phyloP scores from a whole-genome alignment of 2,113 vertebrate species.

The Falcunculus frontatus region DNA sequence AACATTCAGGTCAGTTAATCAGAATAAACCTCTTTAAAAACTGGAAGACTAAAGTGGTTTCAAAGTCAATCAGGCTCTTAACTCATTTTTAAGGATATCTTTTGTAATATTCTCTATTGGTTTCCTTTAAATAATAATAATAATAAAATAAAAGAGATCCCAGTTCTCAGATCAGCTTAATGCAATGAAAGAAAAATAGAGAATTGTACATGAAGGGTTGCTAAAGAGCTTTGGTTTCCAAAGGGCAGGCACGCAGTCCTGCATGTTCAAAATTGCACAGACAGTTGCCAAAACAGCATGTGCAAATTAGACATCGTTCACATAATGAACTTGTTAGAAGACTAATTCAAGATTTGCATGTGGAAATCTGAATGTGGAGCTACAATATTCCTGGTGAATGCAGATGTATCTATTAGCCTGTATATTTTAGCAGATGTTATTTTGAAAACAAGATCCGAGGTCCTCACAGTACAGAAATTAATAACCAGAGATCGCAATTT shows the following conservation, averaged over 20 bases:
- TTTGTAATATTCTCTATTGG: slow-evolving; percentile 16
- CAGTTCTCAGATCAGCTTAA: slow-evolving; percentile 23
- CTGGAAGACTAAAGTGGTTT: slow-evolving; percentile 70
- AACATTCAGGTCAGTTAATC: slow-evolving; percentile 74
- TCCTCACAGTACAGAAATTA: slow-evolving; percentile 31
- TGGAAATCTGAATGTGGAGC: slow-evolving; percentile 43
- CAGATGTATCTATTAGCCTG: slow-evolving; percentile 59
- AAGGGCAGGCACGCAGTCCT: slow-evolving; percentile 50
- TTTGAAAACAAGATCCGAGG: slow-evolving; percentile 43
- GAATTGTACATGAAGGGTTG: slow-evolving; percentile 35
- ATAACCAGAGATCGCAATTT: slow-evolving; percentile 5
- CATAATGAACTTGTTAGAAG: slow-evolving; percentile 63
- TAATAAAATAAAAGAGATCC: background rate
- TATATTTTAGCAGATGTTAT: slow-evolving; percentile 59
- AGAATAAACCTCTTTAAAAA: slow-evolving; percentile 67
- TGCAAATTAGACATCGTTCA: slow-evolving; percentile 57
- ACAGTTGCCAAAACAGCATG: slow-evolving; percentile 63
- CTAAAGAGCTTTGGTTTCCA: slow-evolving; percentile 42
- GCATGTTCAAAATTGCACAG: slow-evolving; percentile 42
- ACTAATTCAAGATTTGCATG: slow-evolving; percentile 64
- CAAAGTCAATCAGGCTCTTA: slow-evolving; percentile 66
- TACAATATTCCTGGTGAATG: slow-evolving; percentile 39
- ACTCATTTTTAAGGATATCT: background rate
- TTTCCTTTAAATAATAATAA: slow-evolving; percentile 17
- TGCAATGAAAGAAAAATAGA: slow-evolving; percentile 25